Conservation (phyloP, 2,888 invertebrate genomes). For the Thymelicus sylvestris region DNA sequence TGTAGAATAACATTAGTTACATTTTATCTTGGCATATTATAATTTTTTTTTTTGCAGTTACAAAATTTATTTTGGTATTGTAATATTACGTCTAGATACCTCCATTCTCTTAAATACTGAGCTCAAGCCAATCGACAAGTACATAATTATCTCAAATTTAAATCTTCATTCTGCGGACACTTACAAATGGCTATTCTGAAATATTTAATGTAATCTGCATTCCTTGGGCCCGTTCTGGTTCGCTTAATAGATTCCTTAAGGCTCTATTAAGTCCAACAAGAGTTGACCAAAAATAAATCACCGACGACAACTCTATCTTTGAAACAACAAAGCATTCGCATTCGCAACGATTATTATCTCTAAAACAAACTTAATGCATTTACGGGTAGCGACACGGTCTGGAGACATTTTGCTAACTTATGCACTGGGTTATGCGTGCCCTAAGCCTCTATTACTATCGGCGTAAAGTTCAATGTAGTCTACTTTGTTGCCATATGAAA, state of each 20-base stretch:
- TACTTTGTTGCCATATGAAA: neutral
- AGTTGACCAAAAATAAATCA: conserved; percentile 81
- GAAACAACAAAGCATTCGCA: conserved; percentile 75
- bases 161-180: conserved; percentile 29
- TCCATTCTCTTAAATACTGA: conserved; percentile 16
- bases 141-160: conserved; percentile 25
- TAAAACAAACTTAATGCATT: conserved; percentile 83
- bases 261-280: conserved; percentile 72
- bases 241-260: conserved; percentile 47
- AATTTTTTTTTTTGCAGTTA: too few species aligned
- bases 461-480: conserved; percentile 56
- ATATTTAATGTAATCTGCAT: conserved; percentile 37
- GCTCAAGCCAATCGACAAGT: conserved; percentile 14
- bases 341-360: conserved; percentile 83
- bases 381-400: conserved; percentile 83
- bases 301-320: conserved; percentile 81
- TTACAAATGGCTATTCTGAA: conserved; percentile 38
- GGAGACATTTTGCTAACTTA: conserved; percentile 73
- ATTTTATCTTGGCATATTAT: too few species aligned
- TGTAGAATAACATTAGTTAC: too few species aligned
- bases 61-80: neutral
- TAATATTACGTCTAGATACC: neutral
- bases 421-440: conserved; percentile 52
- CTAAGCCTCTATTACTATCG: conserved; percentile 47
- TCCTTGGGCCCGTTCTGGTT: conserved; percentile 36